Conservation (phyloP, 64 coral and sea anemone genomes). For the Stichodactyla helianthus region DNA sequence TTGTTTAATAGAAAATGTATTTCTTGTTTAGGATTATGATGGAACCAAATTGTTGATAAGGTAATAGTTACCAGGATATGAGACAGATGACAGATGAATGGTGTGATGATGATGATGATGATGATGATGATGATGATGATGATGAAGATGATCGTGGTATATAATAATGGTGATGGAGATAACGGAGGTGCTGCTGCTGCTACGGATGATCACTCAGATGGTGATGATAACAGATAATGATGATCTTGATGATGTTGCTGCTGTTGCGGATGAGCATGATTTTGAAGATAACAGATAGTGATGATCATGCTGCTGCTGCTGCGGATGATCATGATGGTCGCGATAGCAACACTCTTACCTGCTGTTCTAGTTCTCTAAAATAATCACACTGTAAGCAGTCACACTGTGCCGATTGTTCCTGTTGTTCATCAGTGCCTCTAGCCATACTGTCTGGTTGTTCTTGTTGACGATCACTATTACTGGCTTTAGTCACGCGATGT, state of each 20-base stretch:
- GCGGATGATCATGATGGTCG: not conserved
- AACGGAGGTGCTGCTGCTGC: not conserved
- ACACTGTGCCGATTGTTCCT: conserved; percentile 16
- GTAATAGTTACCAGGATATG: no score
- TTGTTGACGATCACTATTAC: not conserved
- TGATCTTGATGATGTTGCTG: not conserved
- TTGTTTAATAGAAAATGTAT: not conserved
- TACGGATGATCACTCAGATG: not conserved
- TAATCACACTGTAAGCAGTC: conserved; percentile 50
- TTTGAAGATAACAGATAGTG: not conserved
- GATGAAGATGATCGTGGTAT: not conserved
- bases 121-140: conserved; percentile 1
- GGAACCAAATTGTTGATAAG: no score
- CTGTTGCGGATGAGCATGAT: not conserved
- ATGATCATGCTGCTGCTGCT: not conserved
- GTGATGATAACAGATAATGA: not conserved
- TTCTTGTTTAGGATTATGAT: not conserved
- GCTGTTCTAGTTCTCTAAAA: conserved; percentile 23
- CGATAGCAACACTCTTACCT: not conserved
- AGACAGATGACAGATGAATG: not conserved
- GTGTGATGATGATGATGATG: conserved; percentile 10
- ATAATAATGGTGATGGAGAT: not conserved
- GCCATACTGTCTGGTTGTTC: not conserved
- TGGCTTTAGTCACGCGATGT: not conserved
- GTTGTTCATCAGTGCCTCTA: not conserved